Evolutionary conservation across 2,113 vertebrate species (phyloP).

Genomic region (Chaetops frenatus): DNA sequence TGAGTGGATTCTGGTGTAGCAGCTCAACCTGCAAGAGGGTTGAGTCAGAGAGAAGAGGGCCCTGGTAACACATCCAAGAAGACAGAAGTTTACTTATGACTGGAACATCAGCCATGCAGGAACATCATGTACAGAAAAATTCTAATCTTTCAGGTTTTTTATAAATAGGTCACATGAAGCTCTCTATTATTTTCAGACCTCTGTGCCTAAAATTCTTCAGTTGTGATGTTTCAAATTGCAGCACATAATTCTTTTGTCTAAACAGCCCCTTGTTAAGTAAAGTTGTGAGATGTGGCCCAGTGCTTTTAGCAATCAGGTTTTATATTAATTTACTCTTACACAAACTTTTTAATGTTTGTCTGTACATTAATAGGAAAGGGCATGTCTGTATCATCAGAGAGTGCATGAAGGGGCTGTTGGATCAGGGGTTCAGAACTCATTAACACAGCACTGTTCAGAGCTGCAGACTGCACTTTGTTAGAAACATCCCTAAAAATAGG

Average conservation of each 20-base stretch:
- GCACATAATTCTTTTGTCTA: neutral
- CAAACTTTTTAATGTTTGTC: neutral
- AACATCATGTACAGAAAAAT: neutral
- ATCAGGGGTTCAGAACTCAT: neutral
- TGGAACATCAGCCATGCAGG: neutral
- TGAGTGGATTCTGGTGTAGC: accelerated
- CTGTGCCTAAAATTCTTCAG: neutral
- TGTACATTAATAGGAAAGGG: neutral
- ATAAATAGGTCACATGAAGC: neutral
- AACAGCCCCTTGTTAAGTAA: neutral
- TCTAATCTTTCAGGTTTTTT: neutral
- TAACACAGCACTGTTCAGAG: neutral
- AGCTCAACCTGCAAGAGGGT: neutral
- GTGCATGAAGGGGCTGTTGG: neutral
- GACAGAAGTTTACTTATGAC: neutral
- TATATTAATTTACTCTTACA: neutral
- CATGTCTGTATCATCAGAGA: neutral
- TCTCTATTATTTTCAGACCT: neutral
- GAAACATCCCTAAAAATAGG: neutral
- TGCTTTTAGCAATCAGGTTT: neutral
- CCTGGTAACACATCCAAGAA: neutral
- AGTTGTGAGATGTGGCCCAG: neutral
- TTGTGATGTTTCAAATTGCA: neutral
- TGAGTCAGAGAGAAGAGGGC: neutral
- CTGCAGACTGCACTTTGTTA: neutral